Evolutionary conservation across 1,140 invertebrate genomes (phyloP).

Genomic region (Leguminivora glycinivorella): DNA sequence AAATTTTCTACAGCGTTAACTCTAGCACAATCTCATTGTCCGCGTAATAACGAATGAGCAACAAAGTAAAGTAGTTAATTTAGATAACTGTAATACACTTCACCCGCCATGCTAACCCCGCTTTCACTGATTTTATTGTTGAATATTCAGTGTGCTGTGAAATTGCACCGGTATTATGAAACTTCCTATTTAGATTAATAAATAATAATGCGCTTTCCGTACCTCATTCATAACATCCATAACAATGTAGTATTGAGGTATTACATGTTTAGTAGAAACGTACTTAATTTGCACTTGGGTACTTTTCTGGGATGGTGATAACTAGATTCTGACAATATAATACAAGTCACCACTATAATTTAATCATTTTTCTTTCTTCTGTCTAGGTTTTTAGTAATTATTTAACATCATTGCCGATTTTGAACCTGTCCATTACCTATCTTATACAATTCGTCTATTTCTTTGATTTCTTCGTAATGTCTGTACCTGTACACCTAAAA

Average conservation of each 20-base stretch:
- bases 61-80: conserved; percentile 19
- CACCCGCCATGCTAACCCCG: conserved; percentile 15
- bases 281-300: neutral
- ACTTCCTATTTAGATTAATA: conserved; percentile 15
- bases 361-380: too few species aligned
- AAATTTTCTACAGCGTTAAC: conserved; percentile 10
- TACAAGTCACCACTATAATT: too few species aligned
- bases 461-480: neutral
- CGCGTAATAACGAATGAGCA: conserved; percentile 7
- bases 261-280: conserved; percentile 4
- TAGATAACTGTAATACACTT: conserved; percentile 21
- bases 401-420: too few species aligned
- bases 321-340: too few species aligned
- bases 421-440: too few species aligned
- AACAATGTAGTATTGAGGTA: conserved; percentile 1
- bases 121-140: conserved; percentile 14
- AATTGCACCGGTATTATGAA: conserved; percentile 21
- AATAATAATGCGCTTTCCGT: neutral
- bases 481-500: neutral
- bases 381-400: too few species aligned
- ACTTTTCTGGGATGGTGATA: neutral
- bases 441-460: neutral
- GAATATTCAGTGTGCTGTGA: conserved; percentile 27
- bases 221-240: conserved; percentile 11
- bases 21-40: conserved; percentile 10